Evolutionary conservation across 64 coral and sea anemone genomes (phyloP).

Genomic region (Stichodactyla helianthus): DNA sequence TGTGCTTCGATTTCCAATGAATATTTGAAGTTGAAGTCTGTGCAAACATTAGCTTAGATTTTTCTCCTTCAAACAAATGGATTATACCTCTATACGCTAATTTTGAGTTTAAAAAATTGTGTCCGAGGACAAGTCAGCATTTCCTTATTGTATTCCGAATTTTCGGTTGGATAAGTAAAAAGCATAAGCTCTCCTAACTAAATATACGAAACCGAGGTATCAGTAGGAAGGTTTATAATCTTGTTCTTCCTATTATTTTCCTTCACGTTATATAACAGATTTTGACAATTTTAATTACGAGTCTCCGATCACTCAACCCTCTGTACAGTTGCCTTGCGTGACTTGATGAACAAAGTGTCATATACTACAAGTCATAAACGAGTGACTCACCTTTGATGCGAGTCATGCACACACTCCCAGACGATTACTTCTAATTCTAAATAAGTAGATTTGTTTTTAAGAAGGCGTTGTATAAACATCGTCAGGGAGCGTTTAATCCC

Average conservation of each 20-base stretch:
- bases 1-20: neutral
- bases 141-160: neutral
- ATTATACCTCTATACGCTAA: neutral
- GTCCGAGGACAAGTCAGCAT: neutral
- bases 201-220: neutral
- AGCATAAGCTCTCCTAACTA: neutral
- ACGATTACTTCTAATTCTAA: neutral
- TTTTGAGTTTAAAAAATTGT: neutral
- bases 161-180: neutral
- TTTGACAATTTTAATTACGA: constrained; percentile 1
- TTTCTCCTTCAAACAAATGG: neutral
- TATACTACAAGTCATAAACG: neutral
- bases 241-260: neutral
- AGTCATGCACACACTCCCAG: constrained; percentile 7
- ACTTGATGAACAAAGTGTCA: neutral
- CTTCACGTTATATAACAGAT: neutral
- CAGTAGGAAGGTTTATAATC: neutral
- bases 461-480: neutral
- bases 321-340: neutral
- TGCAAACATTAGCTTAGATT: neutral
- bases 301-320: neutral
- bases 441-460: neutral
- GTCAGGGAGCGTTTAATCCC: neutral
- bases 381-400: neutral
- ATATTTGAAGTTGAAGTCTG: neutral